These are phyloP conservation scores for Drosophila pachea DNA, from an alignment of 1,140 invertebrate species.

Conservation along the genomic window DNA sequence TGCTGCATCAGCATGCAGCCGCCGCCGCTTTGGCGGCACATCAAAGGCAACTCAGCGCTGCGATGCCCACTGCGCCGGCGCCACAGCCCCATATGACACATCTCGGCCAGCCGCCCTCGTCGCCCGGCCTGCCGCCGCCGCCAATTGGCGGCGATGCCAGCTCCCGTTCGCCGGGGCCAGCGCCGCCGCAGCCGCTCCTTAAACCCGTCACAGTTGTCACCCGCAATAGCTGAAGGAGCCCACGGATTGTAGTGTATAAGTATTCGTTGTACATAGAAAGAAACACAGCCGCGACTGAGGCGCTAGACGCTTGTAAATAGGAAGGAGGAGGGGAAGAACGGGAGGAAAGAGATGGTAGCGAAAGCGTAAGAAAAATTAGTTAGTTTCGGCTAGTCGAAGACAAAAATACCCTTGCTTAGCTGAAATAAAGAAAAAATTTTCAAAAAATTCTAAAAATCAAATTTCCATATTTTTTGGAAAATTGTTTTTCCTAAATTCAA, in stretches of 20 bases:
- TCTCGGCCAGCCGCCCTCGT: conserved; percentile 58
- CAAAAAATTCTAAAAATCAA: not conserved
- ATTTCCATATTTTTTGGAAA: not conserved
- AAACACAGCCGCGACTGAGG: conserved; percentile 66
- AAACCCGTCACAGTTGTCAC: conserved; percentile 80
- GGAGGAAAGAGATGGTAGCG: not conserved
- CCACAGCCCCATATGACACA: conserved; percentile 56
- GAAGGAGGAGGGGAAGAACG: conserved; percentile 9
- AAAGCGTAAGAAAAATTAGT: not conserved
- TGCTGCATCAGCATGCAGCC: conserved; percentile 77
- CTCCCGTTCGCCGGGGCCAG: conserved; percentile 62
- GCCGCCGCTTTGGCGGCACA: conserved; percentile 78
- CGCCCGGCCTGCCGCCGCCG: conserved; percentile 52
- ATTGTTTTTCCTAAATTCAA: not conserved
- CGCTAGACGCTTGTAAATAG: conserved; percentile 73
- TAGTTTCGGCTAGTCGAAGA: conserved; percentile 17
- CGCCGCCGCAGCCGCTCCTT: conserved; percentile 69
- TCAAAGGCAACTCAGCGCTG: conserved; percentile 67
- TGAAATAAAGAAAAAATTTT: not conserved
- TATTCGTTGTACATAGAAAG: conserved; percentile 64
- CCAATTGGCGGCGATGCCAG: conserved; percentile 15
- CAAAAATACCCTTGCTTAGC: conserved; percentile 30
- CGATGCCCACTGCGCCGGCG: conserved; percentile 44
- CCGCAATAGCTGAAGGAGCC: conserved; percentile 79
- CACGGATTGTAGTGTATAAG: conserved; percentile 39